Evolutionary conservation across 2,888 invertebrate species (phyloP), one percentile per base, ranked within the genome.

Genomic region (Calameuta filiformis): DNA sequence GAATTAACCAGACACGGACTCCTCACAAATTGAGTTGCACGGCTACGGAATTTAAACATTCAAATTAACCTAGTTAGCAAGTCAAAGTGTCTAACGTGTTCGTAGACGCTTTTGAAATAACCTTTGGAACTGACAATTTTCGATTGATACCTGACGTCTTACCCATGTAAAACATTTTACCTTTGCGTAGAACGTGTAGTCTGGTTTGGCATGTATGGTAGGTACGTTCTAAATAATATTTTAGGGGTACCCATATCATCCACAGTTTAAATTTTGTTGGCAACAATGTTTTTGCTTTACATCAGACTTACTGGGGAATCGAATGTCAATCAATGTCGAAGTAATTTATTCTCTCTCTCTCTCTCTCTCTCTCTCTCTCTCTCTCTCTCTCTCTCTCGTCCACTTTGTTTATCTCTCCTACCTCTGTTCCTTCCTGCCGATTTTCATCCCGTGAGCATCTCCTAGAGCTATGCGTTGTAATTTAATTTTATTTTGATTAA

Each of bases 51-150:
- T 90, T 90, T 89, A 89, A 90, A 89, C 88, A 90, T 90, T 90
- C 87, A 89, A 90, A 90, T 90, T 90, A 90, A 89, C 89, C 87
- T 86, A 83, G 87, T 90, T 90, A 89, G 88, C 89, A 89, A 90
- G 90, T 89, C 88, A 89, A 90, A 89, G 85, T 84, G 85, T 85
- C 84, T 88, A 88, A 90, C 89, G 87, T 91, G 86, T 83, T 84
- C 83, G 79, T 77, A 68, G 69, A 56, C 23, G 56, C 9, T 56
- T 56, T 56, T 56, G 9, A 23, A 56, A 56, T 56, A 56, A 56
- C 23, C 23, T 23, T 56, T 56, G 56, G 23, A 23, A 56, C 9
- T 23, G 23, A 23, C 56, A 9, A 87, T 87, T 87, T 88, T 88
- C 86, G 86, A 89, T 90, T 71, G 71, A 71, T 71, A 71, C 11